Evolutionary conservation across 2,113 vertebrate genomes (phyloP).

Genomic region (Heloderma charlesbogerti): DNA sequence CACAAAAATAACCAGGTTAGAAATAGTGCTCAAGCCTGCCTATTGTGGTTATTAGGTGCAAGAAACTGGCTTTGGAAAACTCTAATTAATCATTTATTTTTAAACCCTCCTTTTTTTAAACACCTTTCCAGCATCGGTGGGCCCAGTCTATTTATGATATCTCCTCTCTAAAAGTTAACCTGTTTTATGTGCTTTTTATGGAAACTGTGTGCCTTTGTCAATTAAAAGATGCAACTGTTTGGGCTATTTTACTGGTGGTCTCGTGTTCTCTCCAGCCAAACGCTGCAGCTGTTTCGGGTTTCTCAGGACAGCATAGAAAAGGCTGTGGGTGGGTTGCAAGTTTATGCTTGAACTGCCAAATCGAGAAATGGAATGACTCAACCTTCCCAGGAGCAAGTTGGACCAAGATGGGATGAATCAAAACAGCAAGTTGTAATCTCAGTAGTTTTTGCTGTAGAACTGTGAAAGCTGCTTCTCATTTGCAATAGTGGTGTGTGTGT

Average conservation of each 20-base stretch:
- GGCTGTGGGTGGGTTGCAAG: constrained; percentile 70
- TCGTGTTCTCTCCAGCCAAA: constrained; percentile 76
- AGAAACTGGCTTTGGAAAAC: constrained; percentile 69
- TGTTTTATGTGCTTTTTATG: constrained; percentile 80
- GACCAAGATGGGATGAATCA: constrained; percentile 74
- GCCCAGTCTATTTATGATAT: constrained; percentile 75
- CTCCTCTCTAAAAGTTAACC: constrained; percentile 78
- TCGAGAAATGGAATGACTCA: constrained; percentile 78
- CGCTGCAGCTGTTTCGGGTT: constrained; percentile 79
- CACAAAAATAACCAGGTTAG: constrained; percentile 49
- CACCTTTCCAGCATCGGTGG: constrained; percentile 72
- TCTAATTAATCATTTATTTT: constrained; percentile 75
- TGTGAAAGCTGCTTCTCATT: constrained; percentile 50
- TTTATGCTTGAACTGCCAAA: constrained; percentile 77
- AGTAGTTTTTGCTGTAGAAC: constrained; percentile 38
- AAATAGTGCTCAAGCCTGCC: constrained; percentile 60
- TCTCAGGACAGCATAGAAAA: constrained; percentile 80
- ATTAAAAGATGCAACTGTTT: constrained; percentile 83
- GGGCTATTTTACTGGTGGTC: constrained; percentile 81
- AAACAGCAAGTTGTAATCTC: constrained; percentile 57
- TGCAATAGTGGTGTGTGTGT: neutral
- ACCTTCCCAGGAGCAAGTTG: constrained; percentile 73
- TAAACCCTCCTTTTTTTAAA: constrained; percentile 62
- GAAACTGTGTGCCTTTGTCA: constrained; percentile 74
- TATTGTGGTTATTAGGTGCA: constrained; percentile 63